Evolutionary conservation across 2,888 invertebrate genomes (phyloP), one percentile per base, ranked within the genome.

Genomic region (Cataglyphis altisquamis): DNA sequence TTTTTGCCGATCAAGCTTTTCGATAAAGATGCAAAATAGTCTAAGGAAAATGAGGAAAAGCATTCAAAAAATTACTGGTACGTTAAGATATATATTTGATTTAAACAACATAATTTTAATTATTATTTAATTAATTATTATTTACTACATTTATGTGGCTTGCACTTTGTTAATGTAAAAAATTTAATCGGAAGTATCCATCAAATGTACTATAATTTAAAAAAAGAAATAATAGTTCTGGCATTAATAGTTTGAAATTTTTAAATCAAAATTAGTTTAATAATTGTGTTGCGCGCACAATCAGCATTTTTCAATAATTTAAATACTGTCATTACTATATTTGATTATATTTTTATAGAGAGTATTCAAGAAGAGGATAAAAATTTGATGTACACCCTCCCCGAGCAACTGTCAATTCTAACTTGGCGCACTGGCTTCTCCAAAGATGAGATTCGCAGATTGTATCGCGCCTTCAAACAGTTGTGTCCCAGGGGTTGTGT

Each of bases 381-480:
- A 21, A 86, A 88, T 25, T 85, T 82, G 32, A 62, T 86, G 25
- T 91, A 91, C 39, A 72, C 91, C 25, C 82, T 90, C 8, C 93
- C 93, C 10, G 92, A 93, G 48, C 85, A 88, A 68, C 89, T 94
- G 41, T 84, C 87, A 12, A 85, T 75, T 6, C 83, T 94, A 81
- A 88, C 85, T 32, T 82, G 82, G 36, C 89, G 89, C 64, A 93
- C 93, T 2, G 94, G 94, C 45, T 94, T 94, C 84, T 88, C 91
- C 2, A 92, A 88, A 74, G 86, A 92, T 15, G 92, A 94, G 84
- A 91, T 94, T 60, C 90, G 93, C 10, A 89, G 85, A 45, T 82
- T 94, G 60, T 94, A 94, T 82, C 91, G 93, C 0, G 91, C 89
- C 12, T 94, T 94, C 78, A 94, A 94, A 83, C 93, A 94, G 62